Conservation (phyloP, 2,888 invertebrate genomes). For the Noctua pronuba region DNA sequence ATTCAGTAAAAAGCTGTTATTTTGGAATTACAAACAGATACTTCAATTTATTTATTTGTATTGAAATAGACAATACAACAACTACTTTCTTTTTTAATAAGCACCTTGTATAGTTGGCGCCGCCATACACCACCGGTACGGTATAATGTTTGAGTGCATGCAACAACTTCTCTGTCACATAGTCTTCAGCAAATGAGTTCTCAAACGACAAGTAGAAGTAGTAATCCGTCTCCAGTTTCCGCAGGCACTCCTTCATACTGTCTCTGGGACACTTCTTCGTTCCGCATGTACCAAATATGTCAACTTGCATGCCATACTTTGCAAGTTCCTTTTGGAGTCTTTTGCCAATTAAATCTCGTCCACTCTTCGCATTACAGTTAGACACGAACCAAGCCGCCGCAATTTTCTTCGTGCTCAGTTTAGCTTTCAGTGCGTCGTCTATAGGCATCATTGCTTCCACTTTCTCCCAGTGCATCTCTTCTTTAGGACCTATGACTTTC, state of each 20-base stretch:
- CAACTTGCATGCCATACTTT: slow-evolving; percentile 69
- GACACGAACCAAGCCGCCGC: slow-evolving; percentile 82
- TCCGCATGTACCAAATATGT: slow-evolving; percentile 79
- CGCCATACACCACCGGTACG: slow-evolving; percentile 82
- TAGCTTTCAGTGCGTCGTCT: slow-evolving; percentile 67
- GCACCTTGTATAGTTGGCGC: slow-evolving; percentile 81
- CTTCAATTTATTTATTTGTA: neutral
- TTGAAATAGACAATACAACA: neutral
- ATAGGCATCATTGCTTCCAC: slow-evolving; percentile 72
- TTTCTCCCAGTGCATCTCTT: slow-evolving; percentile 73
- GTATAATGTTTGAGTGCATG: slow-evolving; percentile 75
- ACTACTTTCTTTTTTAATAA: neutral
- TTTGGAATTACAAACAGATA: slow-evolving; percentile 41
- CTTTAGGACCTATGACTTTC: slow-evolving; percentile 72
- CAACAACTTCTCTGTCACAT: slow-evolving; percentile 83
- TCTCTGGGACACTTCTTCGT: slow-evolving; percentile 58
- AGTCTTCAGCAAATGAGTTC: slow-evolving; percentile 80
- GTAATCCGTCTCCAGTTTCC: slow-evolving; percentile 73
- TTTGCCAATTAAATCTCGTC: slow-evolving; percentile 67
- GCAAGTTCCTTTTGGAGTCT: slow-evolving; percentile 68
- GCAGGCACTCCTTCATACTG: slow-evolving; percentile 61
- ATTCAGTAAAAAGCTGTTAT: neutral
- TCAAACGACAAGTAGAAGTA: slow-evolving; percentile 83
- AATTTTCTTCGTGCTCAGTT: slow-evolving; percentile 72
- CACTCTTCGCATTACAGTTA: slow-evolving; percentile 72